Evolutionary conservation across 2,888 invertebrate species (phyloP).

Genomic region (Eristalinus sepulchralis): DNA sequence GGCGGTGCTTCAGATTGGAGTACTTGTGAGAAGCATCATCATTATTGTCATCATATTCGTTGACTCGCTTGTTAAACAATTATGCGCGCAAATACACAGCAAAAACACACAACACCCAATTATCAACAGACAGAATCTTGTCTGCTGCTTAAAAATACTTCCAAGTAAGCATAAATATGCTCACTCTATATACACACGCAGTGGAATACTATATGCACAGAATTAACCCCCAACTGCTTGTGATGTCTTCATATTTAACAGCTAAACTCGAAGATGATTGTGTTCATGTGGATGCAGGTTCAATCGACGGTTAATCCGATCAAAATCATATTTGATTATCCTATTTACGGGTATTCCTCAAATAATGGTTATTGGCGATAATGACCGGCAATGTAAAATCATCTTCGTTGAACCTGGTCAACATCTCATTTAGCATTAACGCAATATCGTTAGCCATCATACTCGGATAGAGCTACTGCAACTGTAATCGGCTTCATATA

Average conservation of each 20-base stretch:
- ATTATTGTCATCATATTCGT: not conserved
- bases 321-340: constrained; percentile 45
- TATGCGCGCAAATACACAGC: not conserved
- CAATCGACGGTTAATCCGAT: constrained; percentile 23
- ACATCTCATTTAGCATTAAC: constrained; percentile 21
- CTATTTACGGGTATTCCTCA: constrained; percentile 47
- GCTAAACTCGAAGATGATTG: constrained; percentile 1
- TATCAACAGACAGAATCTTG: not conserved
- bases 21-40: no score
- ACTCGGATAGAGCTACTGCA: not conserved
- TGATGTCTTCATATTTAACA: constrained; percentile 17
- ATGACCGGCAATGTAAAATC: constrained; percentile 48
- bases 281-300: constrained; percentile 11
- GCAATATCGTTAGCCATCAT: not conserved
- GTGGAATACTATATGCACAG: not conserved
- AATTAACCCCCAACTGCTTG: not conserved
- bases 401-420: constrained; percentile 28
- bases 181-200: not conserved
- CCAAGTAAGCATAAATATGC: not conserved
- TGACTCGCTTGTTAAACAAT: not conserved
- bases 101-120: not conserved
- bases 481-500: constrained; percentile 10
- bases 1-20: no score
- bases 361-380: constrained; percentile 57
- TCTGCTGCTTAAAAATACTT: not conserved